Evolutionary conservation across 2,113 vertebrate genomes (phyloP).

Genomic region (Lichenostomus cassidix): DNA sequence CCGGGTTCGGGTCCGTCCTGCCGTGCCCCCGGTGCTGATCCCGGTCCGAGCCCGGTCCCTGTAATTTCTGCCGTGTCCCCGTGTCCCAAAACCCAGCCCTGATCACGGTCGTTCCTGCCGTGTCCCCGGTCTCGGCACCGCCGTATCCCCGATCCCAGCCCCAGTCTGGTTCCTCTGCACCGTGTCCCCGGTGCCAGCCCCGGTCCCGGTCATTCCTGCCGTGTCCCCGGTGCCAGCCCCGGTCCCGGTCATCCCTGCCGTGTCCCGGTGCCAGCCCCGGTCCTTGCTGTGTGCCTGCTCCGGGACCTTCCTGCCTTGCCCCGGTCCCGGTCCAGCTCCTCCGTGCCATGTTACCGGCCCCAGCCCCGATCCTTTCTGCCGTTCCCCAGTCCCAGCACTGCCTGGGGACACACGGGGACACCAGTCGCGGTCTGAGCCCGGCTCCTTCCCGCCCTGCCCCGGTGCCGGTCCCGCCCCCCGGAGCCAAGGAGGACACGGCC

Average conservation of each 20-base stretch:
- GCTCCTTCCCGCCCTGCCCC: not conserved
- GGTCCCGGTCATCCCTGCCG: not conserved
- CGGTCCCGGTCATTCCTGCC: not conserved
- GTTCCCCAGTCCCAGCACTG: not conserved
- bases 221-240: not conserved
- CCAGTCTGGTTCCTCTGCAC: no score
- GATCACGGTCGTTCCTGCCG: not conserved
- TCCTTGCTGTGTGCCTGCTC: not conserved
- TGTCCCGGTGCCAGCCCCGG: not conserved
- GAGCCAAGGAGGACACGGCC: not conserved
- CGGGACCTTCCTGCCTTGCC: not conserved
- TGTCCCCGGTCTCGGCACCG: not conserved
- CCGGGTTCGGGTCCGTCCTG: not conserved
- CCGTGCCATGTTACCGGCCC: not conserved
- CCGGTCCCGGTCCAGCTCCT: not conserved
- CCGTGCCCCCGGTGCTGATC: no score
- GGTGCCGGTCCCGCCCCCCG: not conserved
- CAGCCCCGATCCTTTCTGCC: not conserved
- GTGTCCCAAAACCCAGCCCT: no score
- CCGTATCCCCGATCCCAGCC: no score
- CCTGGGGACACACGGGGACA: no score
- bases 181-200: not conserved
- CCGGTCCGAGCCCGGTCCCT: not conserved
- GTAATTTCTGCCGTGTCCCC: not conserved
- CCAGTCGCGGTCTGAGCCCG: no score